A percentile compares a stretch with the other conserved stretches of the same genome.
phyloP scores from a whole-genome alignment of 2,113 vertebrate genomes.

The Hemicordylus capensis region DNA sequence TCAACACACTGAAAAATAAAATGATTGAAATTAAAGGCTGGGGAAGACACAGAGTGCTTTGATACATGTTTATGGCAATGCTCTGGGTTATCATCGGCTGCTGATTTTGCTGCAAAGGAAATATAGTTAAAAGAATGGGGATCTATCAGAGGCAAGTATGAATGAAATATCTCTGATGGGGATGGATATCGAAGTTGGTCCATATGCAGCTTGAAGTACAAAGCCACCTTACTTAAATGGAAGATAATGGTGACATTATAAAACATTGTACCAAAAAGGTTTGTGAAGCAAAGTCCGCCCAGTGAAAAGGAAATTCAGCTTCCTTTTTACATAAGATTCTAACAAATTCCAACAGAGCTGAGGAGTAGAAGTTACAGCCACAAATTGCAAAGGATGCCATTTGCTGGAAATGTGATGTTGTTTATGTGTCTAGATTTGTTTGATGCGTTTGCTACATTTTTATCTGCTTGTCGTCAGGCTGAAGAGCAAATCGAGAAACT shows the following conservation, averaged over 20 bases:
- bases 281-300: constrained; percentile 18
- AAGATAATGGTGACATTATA: constrained; percentile 21
- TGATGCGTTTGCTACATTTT: constrained; percentile 45
- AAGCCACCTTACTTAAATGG: constrained; percentile 36
- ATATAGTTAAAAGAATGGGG: constrained; percentile 57
- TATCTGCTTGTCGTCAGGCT: constrained; percentile 42
- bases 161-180: constrained; percentile 53
- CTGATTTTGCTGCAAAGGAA: constrained; percentile 55
- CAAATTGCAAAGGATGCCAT: constrained; percentile 14
- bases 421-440: constrained; percentile 33
- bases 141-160: constrained; percentile 44
- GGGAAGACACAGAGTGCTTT: constrained; percentile 51
- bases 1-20: constrained; percentile 56
- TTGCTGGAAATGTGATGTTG: constrained; percentile 52
- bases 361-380: constrained; percentile 40
- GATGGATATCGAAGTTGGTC: constrained; percentile 26
- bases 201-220: constrained; percentile 28
- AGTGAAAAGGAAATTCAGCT: neutral
- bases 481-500: constrained; percentile 46
- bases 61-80: constrained; percentile 66
- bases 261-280: constrained; percentile 16
- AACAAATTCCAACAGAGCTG: constrained; percentile 24
- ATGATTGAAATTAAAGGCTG: constrained; percentile 61
- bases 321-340: constrained; percentile 21
- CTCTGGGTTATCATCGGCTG: constrained; percentile 56